Evolutionary conservation across 1,140 invertebrate genomes (phyloP).

Genomic region (Thaumetopoea pityocampa): DNA sequence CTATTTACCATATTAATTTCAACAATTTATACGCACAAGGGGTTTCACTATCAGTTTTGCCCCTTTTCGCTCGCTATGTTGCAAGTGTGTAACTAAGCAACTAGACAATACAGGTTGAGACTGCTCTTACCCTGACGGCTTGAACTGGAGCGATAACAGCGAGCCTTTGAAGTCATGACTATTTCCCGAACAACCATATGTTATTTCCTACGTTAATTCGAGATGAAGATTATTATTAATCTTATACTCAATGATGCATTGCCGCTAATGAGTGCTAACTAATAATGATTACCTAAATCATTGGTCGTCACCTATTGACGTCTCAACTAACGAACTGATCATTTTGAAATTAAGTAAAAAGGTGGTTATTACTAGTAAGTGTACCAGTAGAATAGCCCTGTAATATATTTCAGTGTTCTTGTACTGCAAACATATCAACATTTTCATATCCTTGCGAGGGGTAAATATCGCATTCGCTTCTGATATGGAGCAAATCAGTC

Average conservation of each 20-base stretch:
- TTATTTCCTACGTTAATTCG: background rate
- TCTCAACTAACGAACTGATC: too few relatives aligned
- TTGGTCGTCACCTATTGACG: too few relatives aligned
- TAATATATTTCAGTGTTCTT: constrained; percentile 7
- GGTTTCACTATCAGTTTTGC: too few relatives aligned
- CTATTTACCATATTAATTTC: too few relatives aligned
- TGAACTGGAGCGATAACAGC: constrained; percentile 12
- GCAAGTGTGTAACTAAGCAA: constrained; percentile 18
- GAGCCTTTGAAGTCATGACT: constrained; percentile 11
- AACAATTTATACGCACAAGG: constrained; percentile 3
- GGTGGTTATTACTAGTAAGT: background rate
- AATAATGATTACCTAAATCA: too few relatives aligned
- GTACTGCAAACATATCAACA: constrained; percentile 6
- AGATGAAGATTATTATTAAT: background rate
- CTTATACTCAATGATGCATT: too few relatives aligned
- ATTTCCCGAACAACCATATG: constrained; percentile 7
- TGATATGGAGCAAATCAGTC: constrained; percentile 41
- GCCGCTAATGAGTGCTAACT: too few relatives aligned
- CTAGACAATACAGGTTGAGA: constrained; percentile 20
- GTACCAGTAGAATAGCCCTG: constrained; percentile 6
- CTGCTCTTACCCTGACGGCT: constrained; percentile 21
- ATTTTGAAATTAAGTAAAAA: too few relatives aligned
- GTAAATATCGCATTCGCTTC: constrained; percentile 36
- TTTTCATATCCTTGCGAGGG: constrained; percentile 22
- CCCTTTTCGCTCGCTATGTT: constrained; percentile 15